phyloP scores from a whole-genome alignment of 1,140 invertebrate genomes.

The Eriocheir sinensis region DNA sequence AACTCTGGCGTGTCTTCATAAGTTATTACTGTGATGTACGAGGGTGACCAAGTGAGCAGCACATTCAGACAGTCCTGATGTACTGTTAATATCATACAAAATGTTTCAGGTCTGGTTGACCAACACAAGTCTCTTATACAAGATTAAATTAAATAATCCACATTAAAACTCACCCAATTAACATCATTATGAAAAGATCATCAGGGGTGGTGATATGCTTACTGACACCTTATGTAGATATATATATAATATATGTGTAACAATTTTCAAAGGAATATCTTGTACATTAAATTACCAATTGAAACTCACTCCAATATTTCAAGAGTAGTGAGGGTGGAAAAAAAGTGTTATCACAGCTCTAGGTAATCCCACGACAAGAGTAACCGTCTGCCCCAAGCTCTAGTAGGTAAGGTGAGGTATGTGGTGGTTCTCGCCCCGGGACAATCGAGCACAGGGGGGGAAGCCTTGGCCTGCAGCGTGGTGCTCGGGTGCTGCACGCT shows the following conservation, averaged over 20 bases:
- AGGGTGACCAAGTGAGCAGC: neutral
- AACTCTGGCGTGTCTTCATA: neutral
- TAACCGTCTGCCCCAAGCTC: neutral
- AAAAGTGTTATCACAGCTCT: neutral
- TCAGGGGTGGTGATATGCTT: neutral
- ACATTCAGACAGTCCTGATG: neutral
- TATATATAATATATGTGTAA: no score
- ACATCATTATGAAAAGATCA: neutral
- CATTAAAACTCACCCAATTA: neutral
- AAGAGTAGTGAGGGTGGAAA: neutral
- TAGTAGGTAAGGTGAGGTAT: neutral
- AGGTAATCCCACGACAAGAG: neutral
- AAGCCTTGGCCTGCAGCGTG: neutral
- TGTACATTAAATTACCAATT: neutral
- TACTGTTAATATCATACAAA: constrained; percentile 14
- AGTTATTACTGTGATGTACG: neutral
- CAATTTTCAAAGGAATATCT: neutral
- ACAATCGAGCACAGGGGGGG: neutral
- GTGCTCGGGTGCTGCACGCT: neutral
- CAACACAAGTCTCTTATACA: neutral
- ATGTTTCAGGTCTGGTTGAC: neutral
- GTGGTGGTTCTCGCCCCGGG: neutral
- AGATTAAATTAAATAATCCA: neutral
- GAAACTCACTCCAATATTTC: neutral
- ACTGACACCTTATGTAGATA: neutral